Conservation (phyloP, 2,113 vertebrate species). For the Picathartes gymnocephalus region DNA sequence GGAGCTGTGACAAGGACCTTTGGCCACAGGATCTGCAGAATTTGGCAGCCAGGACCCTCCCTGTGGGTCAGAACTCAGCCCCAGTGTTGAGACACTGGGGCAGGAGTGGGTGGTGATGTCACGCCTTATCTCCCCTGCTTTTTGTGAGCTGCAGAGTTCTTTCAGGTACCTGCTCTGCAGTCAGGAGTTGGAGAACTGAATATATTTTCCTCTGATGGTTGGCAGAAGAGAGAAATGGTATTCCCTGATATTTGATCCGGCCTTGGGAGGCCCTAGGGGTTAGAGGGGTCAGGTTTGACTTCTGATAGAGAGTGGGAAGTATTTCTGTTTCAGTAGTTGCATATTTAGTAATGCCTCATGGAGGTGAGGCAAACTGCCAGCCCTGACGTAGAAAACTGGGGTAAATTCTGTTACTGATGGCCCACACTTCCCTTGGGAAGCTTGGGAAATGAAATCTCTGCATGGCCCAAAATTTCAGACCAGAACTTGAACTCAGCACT, state of each 20-base stretch:
- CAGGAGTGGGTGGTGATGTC: not conserved
- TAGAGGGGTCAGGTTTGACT: not conserved
- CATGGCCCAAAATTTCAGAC: not conserved
- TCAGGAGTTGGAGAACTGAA: not conserved
- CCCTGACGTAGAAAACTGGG: not conserved
- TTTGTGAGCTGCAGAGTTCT: not conserved
- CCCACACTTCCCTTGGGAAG: not conserved
- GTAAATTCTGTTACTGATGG: not conserved
- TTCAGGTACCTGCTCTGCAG: not conserved
- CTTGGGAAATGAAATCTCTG: not conserved
- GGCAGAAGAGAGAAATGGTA: not conserved
- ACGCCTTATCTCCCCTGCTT: not conserved
- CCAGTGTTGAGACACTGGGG: fast-evolving
- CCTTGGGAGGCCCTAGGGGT: not conserved
- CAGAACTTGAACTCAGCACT: not conserved
- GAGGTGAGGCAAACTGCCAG: not conserved
- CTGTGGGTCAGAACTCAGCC: not conserved
- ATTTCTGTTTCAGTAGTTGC: not conserved
- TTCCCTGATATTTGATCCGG: not conserved
- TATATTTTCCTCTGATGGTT: not conserved
- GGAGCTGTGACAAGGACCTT: not conserved
- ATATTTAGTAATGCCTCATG: not conserved
- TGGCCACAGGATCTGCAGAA: not conserved
- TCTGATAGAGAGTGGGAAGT: not conserved
- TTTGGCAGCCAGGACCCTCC: not conserved